Evolutionary conservation across 2,888 invertebrate species (phyloP), one percentile per base, ranked within the genome.

Genomic region (Hedya salicella): DNA sequence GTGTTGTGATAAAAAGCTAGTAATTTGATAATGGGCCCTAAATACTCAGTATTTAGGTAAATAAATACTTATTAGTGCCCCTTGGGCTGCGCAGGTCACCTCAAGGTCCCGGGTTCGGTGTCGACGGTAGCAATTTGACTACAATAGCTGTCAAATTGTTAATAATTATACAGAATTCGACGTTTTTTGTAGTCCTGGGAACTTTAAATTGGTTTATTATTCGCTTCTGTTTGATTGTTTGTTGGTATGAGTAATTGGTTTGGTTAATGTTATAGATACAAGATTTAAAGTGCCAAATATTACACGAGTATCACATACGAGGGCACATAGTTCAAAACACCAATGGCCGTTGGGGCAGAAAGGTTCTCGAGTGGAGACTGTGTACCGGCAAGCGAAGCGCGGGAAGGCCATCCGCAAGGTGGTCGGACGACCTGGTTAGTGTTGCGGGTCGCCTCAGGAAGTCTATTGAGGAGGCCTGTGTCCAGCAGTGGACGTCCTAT

Each of bases 101-200:
- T 73, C 82, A 83, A 85, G 83, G 84, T 77, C 76, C 60, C 25
- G 8, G 68, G 72, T 77, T 77, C 76, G 71, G 71, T 54, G 75
- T 77, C 73, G 74, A 69, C 62, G 52, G 52, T 53, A 50, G 46
- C 52, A 66, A 66, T 66, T 66, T 61, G 21, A 54, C 40, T 48
- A 66, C 60, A 66, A 66, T 61, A 61, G 59, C 46, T 66, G 61
- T 66, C 66, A 66, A 61, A 61, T 66, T 66, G 65, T 62, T 53
- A 52, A 62, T 52, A 68, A 68, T 68, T 68, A 66, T 44, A 30
- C n/a, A n/a, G 36, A 36, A 68, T 66, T 66, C 50, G 61, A 44
- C 21, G 53, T 57, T 60, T 65, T 59, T 65, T 64, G 19, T n/a
- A 44, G 21, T 9, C 52, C 5, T 25, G 39, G 59, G 54, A 62